Evolutionary conservation across 92 coral and sea anemone genomes (phyloP), one percentile per base, ranked within the genome.

Genomic region (Zoanthus sociatus): DNA sequence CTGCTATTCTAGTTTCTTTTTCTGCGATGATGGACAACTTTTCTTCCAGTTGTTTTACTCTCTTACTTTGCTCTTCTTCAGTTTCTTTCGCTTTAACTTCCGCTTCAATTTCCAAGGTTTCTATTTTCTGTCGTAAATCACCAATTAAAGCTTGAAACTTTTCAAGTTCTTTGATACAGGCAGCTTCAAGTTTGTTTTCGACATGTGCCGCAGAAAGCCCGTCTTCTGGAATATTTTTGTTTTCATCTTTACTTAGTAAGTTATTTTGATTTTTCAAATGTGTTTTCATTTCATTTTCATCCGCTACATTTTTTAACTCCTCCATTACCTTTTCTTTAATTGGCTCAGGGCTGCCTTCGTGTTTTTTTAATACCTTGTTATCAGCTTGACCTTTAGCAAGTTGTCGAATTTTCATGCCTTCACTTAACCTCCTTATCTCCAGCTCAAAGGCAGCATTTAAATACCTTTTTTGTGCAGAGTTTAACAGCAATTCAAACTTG

Each of bases 71-170:
- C 55, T 50, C 55, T 11, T 50, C 55, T 50, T 50, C 55, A 11
- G 55, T 11, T 50, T 50, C 55, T 7, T 50, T 11, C 12, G 61
- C 88, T 5, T 54, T 87, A 1, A 56, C 77, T 71, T 86, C 91
- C 13, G 83, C 78, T 46, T 84, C 90, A 7, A 69, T 88, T 15
- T 88, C 90, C 83, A 91, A 67, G 14, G 54, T 48, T 54, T 88
- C 86, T 31, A 93, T 85, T 72, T 93, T 86, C 26, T 84, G 66
- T 46, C 89, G 87, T 2, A 91, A 88, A 18, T 78, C 87, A 31
- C 91, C 87, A 12, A 93, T 78, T 32, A 89, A 31, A 9, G 64
- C 73, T 64, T 86, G 76, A 56, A 86, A 82, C 56, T 93, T 92
- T 14, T 33, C 56, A 3, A 93, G 64, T 33, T 91, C 94, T 69